Evolutionary conservation across 2,888 invertebrate species (phyloP).

Genomic region (Tryphoninae sp.): DNA sequence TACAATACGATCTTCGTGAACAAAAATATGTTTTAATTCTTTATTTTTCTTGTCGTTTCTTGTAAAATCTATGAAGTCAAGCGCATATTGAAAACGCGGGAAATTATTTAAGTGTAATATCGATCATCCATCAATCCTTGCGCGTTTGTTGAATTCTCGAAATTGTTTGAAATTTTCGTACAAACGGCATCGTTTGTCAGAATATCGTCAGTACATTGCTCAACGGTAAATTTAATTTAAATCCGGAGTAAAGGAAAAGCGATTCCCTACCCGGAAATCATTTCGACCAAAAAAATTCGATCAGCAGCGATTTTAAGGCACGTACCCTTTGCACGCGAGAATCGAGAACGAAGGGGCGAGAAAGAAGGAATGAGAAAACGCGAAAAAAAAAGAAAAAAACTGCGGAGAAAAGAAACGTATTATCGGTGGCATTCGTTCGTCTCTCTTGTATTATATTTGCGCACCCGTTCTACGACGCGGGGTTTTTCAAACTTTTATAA

Average conservation of each 20-base stretch:
- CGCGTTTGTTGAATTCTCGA: too few species aligned
- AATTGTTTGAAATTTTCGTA: conserved; percentile 4
- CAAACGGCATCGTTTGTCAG: conserved; percentile 13
- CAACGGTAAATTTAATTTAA: conserved; percentile 14
- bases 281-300: conserved; percentile 27
- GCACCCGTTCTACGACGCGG: conserved; percentile 4
- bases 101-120: not conserved
- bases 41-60: not conserved
- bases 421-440: conserved; percentile 23
- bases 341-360: not conserved
- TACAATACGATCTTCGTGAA: not conserved
- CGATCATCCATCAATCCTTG: not conserved
- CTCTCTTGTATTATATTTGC: conserved; percentile 13
- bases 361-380: conserved; percentile 12
- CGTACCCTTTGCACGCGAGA: conserved; percentile 3
- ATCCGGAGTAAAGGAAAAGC: conserved; percentile 37
- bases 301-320: conserved; percentile 49
- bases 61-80: not conserved
- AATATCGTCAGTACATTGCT: conserved; percentile 35
- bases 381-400: conserved; percentile 6
- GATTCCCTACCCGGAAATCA: conserved; percentile 51
- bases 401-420: conserved; percentile 33
- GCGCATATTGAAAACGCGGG: not conserved
- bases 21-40: not conserved
- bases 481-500: conserved; percentile 62